Base-by-base conservation (phyloP, 2,113 vertebrate species). In the Ploceus nigricollis region DNA sequence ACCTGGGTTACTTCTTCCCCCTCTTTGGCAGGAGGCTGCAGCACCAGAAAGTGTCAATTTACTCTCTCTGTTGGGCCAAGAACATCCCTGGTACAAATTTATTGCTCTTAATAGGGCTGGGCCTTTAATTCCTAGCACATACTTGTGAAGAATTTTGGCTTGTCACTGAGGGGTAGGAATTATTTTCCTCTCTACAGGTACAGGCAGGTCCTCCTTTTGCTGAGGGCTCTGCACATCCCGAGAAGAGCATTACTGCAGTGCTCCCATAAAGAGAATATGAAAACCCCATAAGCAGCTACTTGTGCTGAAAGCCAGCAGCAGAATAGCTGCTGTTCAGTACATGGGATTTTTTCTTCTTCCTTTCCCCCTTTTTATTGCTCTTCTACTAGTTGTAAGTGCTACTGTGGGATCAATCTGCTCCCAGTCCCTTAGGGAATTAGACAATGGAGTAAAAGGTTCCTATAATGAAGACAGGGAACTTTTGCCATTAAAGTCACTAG, bases 91-190 rank as follows among this genome's bases (percentile, higher is more conserved):
- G 90, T 92, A 93, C 88, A 96, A 95, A 96, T 96, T 96, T 97
- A 96, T 84, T 95, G 90, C 92, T 96, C 27, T 96, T 95, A 95
- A 93, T 94, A 95, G 96, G 95, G 89, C 84, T 94, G 94, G 96
- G 96, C 64, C 94, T 93, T 94, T 93, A 95, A 92, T 94, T 96
- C 92, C 77, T 84, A 88, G 89, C 9, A n/a, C 96, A 95, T 96
- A 90, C 72, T 93, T 85, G 91, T 75, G 94, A 97, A 95, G 94
- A 96, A 96, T 96, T 96, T 97, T 97, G 97, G 96, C 96, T 96
- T 94, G 88, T 94, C 94, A 97, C 60, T 68, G 80, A 96, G 73
- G 15, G 87, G 69, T 35, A 92, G 96, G 91, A 97, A 95, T 97
- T 94, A 92, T 94, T 96, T 94, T 94, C 75, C 82, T 83, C 71